Conservation (phyloP, 2,797 vertebrate species). For the Brachyalestes nurse region DNA sequence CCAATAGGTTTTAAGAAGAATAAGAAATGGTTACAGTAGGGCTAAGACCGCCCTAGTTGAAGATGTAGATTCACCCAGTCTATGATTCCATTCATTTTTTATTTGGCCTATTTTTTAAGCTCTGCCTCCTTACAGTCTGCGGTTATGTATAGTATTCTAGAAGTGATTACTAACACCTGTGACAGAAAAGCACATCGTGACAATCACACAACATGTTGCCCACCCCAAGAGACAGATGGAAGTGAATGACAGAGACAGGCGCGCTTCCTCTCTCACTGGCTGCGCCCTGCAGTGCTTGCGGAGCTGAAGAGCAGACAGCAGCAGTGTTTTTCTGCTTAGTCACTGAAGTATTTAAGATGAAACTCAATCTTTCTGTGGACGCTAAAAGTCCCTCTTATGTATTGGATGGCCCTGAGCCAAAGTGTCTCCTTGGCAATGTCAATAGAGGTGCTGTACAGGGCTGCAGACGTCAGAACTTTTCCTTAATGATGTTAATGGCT, state of each 20-base stretch:
- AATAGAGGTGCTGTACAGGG: conserved; percentile 29
- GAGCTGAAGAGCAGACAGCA: conserved; percentile 44
- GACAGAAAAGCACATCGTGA: not conserved
- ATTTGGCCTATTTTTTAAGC: no score
- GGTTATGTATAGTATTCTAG: no score
- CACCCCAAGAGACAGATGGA: not conserved
- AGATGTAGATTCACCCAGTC: no score
- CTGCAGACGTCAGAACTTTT: conserved; percentile 28
- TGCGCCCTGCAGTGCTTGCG: conserved; percentile 44
- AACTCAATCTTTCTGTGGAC: conserved; percentile 48
- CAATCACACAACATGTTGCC: not conserved
- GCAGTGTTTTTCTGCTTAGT: conserved; percentile 66
- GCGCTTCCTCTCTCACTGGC: conserved; percentile 3
- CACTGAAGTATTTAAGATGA: conserved; percentile 59
- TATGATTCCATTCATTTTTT: no score
- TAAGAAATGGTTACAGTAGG: no score
- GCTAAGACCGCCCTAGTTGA: no score
- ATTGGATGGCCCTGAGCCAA: conserved; percentile 61
- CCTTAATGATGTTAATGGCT: conserved; percentile 44
- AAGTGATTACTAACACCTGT: no score
- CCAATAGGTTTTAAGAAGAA: no score
- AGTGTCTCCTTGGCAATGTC: conserved; percentile 59
- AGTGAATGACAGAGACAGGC: conserved; percentile 21
- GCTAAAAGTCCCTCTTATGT: conserved; percentile 55
- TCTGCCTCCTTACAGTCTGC: no score